phyloP scores from a whole-genome alignment of 2,888 invertebrate species.

The Aleiodes alternator region DNA sequence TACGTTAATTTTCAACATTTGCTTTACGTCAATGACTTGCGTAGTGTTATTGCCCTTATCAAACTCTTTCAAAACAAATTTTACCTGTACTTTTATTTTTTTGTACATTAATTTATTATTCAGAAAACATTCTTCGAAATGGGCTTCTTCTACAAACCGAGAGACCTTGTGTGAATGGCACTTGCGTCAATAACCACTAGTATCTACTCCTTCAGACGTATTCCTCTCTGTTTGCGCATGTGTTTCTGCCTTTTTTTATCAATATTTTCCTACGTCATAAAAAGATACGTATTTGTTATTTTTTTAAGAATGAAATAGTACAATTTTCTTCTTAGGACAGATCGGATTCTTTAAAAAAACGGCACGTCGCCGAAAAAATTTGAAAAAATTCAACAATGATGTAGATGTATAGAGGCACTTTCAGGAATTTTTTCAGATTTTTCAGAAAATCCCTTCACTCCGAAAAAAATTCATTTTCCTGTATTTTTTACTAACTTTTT shows the following conservation, averaged over 20 bases:
- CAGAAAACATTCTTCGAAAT: constrained; percentile 1
- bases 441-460: not conserved
- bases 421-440: no score
- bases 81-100: no score
- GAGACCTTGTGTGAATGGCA: constrained; percentile 22
- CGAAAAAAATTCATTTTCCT: not conserved
- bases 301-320: constrained; percentile 1
- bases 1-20: no score
- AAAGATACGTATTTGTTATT: not conserved
- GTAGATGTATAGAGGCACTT: no score
- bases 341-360: no score
- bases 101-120: constrained; percentile 1
- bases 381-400: no score
- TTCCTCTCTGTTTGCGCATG: not conserved
- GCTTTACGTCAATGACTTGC: no score
- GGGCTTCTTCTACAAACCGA: constrained; percentile 9
- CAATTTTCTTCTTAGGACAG: no score
- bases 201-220: constrained; percentile 5
- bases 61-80: no score
- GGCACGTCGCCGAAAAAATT: no score
- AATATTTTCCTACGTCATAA: not conserved
- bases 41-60: no score
- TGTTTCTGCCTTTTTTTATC: constrained; percentile 4
- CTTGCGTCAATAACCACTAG: constrained; percentile 36
- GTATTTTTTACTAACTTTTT: no score